A percentile compares a stretch with the other conserved stretches of the same genome.
Conservation (phyloP, 1,140 invertebrate species). For the Drosophila rufa region DNA sequence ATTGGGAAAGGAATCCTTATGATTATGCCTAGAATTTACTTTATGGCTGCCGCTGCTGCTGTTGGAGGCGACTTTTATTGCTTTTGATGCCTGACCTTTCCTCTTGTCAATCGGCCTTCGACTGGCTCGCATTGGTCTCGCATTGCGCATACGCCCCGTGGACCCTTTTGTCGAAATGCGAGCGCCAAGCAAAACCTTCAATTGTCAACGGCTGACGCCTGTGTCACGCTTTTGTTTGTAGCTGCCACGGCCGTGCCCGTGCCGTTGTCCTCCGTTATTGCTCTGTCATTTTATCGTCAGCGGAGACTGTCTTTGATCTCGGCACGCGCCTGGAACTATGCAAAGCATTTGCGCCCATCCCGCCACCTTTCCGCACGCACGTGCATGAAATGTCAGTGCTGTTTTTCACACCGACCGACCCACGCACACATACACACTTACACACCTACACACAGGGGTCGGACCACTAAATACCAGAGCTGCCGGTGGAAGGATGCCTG, state of each 20-base stretch:
- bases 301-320: conserved; percentile 63
- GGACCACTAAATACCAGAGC: conserved; percentile 35
- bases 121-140: conserved; percentile 22
- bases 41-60: conserved; percentile 24
- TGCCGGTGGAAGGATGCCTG: not conserved
- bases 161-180: conserved; percentile 39
- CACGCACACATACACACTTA: not conserved
- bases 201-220: conserved; percentile 57
- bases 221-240: conserved; percentile 40
- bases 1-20: conserved; percentile 1
- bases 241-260: conserved; percentile 2
- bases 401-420: conserved; percentile 23
- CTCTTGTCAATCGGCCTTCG: conserved; percentile 19
- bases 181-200: conserved; percentile 64
- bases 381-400: conserved; percentile 63
- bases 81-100: conserved; percentile 49
- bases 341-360: conserved; percentile 57
- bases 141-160: conserved; percentile 66
- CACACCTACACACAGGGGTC: not conserved
- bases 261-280: conserved; percentile 54
- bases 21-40: conserved; percentile 14
- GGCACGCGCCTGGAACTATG: conserved; percentile 48
- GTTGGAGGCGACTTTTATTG: conserved; percentile 59
- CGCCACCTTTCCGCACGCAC: conserved; percentile 41
- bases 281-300: conserved; percentile 72